Conservation (phyloP, 2,888 invertebrate genomes). For the Selenia dentaria region DNA sequence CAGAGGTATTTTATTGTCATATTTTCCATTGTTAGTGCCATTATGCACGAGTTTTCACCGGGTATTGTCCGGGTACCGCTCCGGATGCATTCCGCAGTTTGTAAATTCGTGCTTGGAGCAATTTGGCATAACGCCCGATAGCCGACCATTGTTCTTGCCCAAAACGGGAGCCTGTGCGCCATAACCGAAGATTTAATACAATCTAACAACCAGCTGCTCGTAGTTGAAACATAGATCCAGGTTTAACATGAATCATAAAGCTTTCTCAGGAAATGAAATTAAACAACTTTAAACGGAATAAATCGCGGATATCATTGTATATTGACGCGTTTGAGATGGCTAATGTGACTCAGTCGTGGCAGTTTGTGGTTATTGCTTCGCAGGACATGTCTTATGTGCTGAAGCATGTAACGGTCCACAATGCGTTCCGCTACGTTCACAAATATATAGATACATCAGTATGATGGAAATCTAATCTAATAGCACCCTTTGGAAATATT, state of each 20-base stretch:
- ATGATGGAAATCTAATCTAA: too few species aligned
- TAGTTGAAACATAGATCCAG: background rate
- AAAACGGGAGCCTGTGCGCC: constrained; percentile 43
- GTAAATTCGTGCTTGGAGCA: constrained; percentile 57
- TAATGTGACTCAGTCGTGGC: too few species aligned
- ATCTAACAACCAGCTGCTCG: constrained; percentile 20
- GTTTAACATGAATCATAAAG: background rate
- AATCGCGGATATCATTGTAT: too few species aligned
- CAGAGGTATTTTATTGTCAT: constrained; percentile 34
- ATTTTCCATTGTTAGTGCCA: constrained; percentile 42
- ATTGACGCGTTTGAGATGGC: too few species aligned
- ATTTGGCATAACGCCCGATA: constrained; percentile 64
- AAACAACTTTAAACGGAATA: too few species aligned
- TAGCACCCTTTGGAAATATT: too few species aligned
- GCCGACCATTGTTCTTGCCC: constrained; percentile 47
- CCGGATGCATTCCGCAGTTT: constrained; percentile 50
- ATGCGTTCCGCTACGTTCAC: too few species aligned
- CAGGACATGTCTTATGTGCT: too few species aligned
- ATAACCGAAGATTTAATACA: constrained; percentile 40
- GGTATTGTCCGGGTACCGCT: constrained; percentile 44
- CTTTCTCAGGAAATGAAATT: too few species aligned
- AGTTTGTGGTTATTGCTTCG: too few species aligned
- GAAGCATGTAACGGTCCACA: too few species aligned
- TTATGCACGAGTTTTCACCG: constrained; percentile 42
- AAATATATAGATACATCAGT: too few species aligned